Percentiles rank a stretch among this genome's conserved stretches.
These are phyloP conservation scores for Chamaea fasciata DNA, from an alignment of 2,113 vertebrate genomes.

Conservation along the genomic window DNA sequence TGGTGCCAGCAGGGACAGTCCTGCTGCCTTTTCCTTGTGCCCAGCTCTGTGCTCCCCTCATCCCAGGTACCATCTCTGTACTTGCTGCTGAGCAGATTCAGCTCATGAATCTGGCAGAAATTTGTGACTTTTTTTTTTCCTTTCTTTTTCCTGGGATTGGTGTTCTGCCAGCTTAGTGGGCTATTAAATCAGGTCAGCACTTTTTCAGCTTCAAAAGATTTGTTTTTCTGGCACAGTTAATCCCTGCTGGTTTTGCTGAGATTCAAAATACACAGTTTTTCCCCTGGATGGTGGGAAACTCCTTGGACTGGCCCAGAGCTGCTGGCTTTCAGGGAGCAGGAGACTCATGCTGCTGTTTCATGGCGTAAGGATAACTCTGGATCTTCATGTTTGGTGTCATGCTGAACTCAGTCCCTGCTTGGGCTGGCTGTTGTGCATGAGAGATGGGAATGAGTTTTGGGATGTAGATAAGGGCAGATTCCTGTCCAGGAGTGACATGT, in stretches of 20 bases:
- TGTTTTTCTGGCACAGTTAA: slow-evolving; percentile 23
- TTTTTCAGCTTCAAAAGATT: background rate
- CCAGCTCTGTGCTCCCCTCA: background rate
- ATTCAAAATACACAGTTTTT: background rate
- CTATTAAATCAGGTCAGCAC: slow-evolving; percentile 34
- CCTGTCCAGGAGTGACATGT: background rate
- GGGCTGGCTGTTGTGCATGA: background rate
- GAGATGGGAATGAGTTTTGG: background rate
- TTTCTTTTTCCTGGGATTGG: background rate
- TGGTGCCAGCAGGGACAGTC: background rate
- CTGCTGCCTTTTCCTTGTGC: background rate
- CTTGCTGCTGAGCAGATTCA: background rate
- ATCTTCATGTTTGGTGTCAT: background rate
- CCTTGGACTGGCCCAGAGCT: background rate
- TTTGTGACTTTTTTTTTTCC: background rate
- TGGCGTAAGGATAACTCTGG: background rate
- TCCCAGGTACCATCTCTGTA: background rate
- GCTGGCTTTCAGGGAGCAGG: background rate
- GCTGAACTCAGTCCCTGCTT: background rate
- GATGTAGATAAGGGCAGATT: background rate
- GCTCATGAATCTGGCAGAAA: background rate
- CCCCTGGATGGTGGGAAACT: background rate
- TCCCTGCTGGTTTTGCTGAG: background rate
- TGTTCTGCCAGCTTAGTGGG: slow-evolving; percentile 6
- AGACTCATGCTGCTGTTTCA: background rate